These are phyloP conservation scores for Gadopsis marmoratus DNA, from an alignment of 2,797 vertebrate genomes.

Conservation along the genomic window DNA sequence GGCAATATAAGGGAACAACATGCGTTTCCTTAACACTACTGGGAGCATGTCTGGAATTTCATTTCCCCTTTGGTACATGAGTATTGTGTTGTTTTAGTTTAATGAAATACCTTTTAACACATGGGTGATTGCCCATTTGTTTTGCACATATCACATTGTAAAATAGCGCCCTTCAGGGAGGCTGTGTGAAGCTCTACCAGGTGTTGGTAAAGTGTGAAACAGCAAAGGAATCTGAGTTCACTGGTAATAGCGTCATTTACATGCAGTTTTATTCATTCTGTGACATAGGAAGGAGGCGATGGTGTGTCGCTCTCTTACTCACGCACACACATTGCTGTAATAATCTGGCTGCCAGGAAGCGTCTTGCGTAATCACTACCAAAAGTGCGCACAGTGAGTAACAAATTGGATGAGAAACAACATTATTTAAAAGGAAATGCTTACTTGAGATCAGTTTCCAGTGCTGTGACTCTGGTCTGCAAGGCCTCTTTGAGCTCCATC, in stretches of 20 bases:
- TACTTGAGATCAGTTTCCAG: constrained; percentile 94
- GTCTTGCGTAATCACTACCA: constrained; percentile 34
- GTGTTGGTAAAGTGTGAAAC: constrained; percentile 42
- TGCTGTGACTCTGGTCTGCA: constrained; percentile 88
- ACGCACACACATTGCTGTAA: background rate
- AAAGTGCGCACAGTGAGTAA: constrained; percentile 35
- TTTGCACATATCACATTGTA: constrained; percentile 38
- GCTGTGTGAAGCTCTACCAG: constrained; percentile 32
- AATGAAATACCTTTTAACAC: constrained; percentile 45
- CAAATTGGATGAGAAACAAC: constrained; percentile 23
- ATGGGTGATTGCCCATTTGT: constrained; percentile 33
- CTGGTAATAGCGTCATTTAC: constrained; percentile 27
- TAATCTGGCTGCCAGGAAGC: constrained; percentile 37
- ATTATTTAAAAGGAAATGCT: constrained; percentile 21
- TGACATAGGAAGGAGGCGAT: constrained; percentile 21
- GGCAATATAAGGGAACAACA: constrained; percentile 38
- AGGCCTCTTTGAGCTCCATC: constrained; percentile 91
- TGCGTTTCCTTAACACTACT: background rate
- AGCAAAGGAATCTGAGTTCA: constrained; percentile 31
- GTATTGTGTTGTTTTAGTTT: constrained; percentile 45
- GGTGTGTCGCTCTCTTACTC: constrained; percentile 17
- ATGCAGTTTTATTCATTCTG: constrained; percentile 20
- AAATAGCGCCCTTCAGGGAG: constrained; percentile 49
- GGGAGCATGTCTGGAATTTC: constrained; percentile 20
- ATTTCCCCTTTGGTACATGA: constrained; percentile 43